Evolutionary conservation across 2,113 vertebrate species (phyloP).

Genomic region (Pterocles gutturalis): DNA sequence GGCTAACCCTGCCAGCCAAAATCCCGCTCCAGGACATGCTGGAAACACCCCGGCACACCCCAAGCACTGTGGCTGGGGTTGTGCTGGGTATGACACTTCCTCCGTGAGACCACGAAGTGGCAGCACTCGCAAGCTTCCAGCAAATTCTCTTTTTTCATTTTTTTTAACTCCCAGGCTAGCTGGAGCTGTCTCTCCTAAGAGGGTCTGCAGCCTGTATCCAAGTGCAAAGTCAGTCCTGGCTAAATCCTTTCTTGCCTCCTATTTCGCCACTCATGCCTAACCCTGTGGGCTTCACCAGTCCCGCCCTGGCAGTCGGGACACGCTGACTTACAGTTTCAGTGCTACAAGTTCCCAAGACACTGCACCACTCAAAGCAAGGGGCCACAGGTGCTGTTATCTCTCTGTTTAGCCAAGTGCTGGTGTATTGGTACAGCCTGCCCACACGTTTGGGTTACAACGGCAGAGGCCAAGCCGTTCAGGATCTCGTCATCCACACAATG

Average conservation of each 20-base stretch:
- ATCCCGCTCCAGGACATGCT: neutral
- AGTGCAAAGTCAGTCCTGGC: neutral
- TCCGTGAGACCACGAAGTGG: accelerated
- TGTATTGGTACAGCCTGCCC: neutral
- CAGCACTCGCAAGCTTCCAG: neutral
- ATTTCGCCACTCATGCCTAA: neutral
- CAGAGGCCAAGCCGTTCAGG: neutral
- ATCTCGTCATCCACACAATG: accelerated
- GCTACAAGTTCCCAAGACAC: neutral
- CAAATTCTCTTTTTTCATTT: neutral
- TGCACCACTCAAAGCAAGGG: neutral
- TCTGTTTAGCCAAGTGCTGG: neutral
- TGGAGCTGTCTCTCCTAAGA: neutral
- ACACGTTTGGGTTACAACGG: accelerated
- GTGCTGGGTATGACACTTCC: neutral
- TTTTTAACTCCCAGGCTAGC: neutral
- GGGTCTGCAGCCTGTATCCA: neutral
- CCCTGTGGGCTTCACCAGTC: neutral
- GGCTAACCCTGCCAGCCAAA: neutral
- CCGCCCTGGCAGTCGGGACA: accelerated
- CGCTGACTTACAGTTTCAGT: neutral
- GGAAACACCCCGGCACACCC: accelerated
- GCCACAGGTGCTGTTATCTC: accelerated
- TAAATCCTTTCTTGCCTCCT: neutral
- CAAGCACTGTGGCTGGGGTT: no score